Evolutionary conservation across 92 coral and sea anemone genomes (phyloP), one percentile per base, ranked within the genome.

Genomic region (Epizoanthus illoricatus): DNA sequence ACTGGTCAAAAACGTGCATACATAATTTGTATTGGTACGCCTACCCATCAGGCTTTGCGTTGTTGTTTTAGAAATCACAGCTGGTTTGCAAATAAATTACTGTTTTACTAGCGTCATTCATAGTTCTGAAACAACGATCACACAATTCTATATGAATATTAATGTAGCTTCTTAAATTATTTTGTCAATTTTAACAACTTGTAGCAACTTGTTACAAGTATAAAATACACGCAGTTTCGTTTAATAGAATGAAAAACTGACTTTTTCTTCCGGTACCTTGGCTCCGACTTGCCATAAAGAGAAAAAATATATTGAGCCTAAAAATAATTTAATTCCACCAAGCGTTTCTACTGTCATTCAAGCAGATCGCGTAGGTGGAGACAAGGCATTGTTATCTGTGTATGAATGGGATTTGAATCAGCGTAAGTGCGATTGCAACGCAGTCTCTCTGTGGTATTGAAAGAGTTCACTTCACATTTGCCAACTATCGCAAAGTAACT

Each of bases 401-500:
- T 80, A 88, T 92, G 87, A 92, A 92, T 92, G 97, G 94, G 92
- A 90, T 90, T 92, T 92, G 91, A 92, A 85, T 88, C 87, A 59
- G 90, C 85, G 97, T 84, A 76, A 84, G 63, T 74, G 80, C 57
- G 15, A 6, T 20, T 18, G 12, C 65, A 16, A 57, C 49, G 23
- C 80, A 74, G 45, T 74, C 65, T 23, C 3, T 4, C 66, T 55
- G 65, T 5, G n/a, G 54, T 5, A 63, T 17, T 21, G 80, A 74
- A 28, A 74, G 80, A 24, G 80, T 74, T 74, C 80, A 57, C 80
- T 75, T 75, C 80, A 16, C 80, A 28, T 75, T 56, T 28, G 5
- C 42, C 66, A 21, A 17, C 49, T 61, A n/a, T 40, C 47, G 28
- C 56, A 59, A 76, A 76, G 81, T 10, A 76, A 76, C 81, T 76